phyloP scores from a whole-genome alignment of 1,140 invertebrate species.

The Capitella teleta region DNA sequence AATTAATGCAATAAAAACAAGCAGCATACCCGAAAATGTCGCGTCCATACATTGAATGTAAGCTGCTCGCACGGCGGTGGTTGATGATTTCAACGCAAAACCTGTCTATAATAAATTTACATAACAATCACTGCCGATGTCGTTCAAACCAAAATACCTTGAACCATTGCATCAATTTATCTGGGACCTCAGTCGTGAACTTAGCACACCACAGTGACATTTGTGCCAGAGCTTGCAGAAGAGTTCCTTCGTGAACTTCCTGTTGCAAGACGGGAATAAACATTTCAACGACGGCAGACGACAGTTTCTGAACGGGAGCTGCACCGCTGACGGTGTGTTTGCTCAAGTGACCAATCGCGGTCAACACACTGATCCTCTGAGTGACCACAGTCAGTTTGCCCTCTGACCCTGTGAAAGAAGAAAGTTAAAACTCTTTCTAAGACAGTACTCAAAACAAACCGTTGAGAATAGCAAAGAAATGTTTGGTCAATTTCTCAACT shows the following conservation, averaged over 20 bases:
- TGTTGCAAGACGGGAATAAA: slow-evolving; percentile 70
- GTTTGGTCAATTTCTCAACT: slow-evolving; percentile 57
- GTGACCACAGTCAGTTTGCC: slow-evolving; percentile 80
- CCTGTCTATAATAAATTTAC: slow-evolving; percentile 2
- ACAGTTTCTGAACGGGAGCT: slow-evolving; percentile 49
- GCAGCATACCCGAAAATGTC: slow-evolving; percentile 45
- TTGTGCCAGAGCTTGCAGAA: slow-evolving; percentile 68
- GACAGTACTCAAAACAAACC: slow-evolving; percentile 37
- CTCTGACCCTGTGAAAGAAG: slow-evolving; percentile 53
- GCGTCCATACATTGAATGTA: slow-evolving; percentile 62
- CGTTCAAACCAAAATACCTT: slow-evolving; percentile 50
- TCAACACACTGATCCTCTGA: slow-evolving; percentile 77
- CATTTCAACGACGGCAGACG: slow-evolving; percentile 52
- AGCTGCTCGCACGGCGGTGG: slow-evolving; percentile 60
- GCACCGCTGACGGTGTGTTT: slow-evolving; percentile 55
- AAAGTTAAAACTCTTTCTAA: not conserved
- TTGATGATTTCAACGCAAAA: slow-evolving; percentile 62
- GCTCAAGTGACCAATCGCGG: slow-evolving; percentile 66
- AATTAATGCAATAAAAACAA: not conserved
- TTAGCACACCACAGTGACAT: slow-evolving; percentile 66
- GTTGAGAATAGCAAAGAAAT: slow-evolving; percentile 72
- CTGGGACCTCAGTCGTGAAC: slow-evolving; percentile 56
- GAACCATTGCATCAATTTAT: slow-evolving; percentile 61
- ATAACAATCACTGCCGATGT: too few relatives aligned
- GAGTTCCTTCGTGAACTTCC: slow-evolving; percentile 85